These are phyloP conservation scores for Chloebia gouldiae DNA, from an alignment of 2,113 vertebrate species.

Conservation along the genomic window DNA sequence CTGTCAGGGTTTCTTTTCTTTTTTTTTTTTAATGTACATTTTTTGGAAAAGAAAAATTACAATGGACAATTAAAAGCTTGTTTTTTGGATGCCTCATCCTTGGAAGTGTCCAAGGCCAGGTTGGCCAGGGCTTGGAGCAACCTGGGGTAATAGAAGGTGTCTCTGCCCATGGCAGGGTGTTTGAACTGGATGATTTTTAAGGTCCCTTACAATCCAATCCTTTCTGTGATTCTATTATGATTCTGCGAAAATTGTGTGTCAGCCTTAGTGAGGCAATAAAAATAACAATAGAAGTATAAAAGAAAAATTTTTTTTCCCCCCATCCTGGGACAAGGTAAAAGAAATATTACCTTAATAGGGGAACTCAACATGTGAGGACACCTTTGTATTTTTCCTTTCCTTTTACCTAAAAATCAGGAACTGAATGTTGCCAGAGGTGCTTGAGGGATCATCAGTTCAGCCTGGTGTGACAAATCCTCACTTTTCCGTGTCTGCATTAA, in stretches of 20 bases:
- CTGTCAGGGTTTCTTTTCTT: not conserved
- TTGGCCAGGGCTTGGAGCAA: not conserved
- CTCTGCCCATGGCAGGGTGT: not conserved
- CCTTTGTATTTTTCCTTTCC: not conserved
- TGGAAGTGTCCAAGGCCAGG: not conserved
- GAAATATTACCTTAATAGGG: not conserved
- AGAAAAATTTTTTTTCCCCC: not conserved
- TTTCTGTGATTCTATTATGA: not conserved
- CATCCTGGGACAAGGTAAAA: not conserved
- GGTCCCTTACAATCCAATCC: not conserved
- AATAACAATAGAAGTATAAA: not conserved
- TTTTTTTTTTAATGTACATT: not conserved
- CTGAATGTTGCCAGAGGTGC: not conserved
- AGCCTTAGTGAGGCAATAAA: not conserved
- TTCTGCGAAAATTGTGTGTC: not conserved
- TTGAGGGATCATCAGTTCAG: not conserved
- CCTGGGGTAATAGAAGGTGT: not conserved
- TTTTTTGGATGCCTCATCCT: not conserved
- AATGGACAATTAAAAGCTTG: not conserved
- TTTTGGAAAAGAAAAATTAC: not conserved
- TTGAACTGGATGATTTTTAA: not conserved
- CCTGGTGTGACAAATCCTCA: not conserved
- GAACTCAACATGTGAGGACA: not conserved
- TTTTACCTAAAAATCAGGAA: not conserved
- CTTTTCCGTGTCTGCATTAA: not conserved